Conservation (phyloP, 2,888 invertebrate genomes). For the Luperina nickerlii region DNA sequence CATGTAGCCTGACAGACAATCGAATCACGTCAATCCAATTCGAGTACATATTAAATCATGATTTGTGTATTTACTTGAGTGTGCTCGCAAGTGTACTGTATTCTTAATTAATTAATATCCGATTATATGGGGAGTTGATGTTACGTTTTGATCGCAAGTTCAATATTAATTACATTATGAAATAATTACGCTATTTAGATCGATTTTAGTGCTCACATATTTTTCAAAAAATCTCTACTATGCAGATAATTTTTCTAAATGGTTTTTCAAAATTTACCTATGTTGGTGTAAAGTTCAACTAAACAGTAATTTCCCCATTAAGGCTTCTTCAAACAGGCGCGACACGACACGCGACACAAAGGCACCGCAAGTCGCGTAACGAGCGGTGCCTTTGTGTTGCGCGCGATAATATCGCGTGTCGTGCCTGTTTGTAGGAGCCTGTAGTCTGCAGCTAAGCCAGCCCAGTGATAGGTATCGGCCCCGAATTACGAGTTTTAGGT, state of each 20-base stretch:
- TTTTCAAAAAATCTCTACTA: neutral
- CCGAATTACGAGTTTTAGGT: neutral
- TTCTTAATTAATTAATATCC: constrained; percentile 35
- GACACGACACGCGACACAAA: no score
- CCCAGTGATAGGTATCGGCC: no score
- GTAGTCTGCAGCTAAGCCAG: neutral
- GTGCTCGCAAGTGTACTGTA: constrained; percentile 29
- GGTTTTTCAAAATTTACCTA: neutral
- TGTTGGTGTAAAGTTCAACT: neutral
- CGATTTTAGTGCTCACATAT: neutral
- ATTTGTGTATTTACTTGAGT: constrained; percentile 29
- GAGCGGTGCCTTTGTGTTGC: no score
- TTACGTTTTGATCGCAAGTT: neutral
- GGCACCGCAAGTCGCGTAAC: no score
- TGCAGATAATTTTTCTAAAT: neutral
- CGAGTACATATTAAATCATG: constrained; percentile 50
- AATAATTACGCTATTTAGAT: neutral
- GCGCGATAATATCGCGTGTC: no score
- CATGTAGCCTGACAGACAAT: constrained; percentile 49
- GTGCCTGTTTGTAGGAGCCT: no score
- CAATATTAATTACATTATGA: neutral
- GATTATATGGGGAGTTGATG: neutral
- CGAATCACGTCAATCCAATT: constrained; percentile 58
- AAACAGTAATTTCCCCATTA: neutral
- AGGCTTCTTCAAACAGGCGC: no score